Conservation (phyloP, 2,888 invertebrate species). For the Coronaproctus castanopsis region DNA sequence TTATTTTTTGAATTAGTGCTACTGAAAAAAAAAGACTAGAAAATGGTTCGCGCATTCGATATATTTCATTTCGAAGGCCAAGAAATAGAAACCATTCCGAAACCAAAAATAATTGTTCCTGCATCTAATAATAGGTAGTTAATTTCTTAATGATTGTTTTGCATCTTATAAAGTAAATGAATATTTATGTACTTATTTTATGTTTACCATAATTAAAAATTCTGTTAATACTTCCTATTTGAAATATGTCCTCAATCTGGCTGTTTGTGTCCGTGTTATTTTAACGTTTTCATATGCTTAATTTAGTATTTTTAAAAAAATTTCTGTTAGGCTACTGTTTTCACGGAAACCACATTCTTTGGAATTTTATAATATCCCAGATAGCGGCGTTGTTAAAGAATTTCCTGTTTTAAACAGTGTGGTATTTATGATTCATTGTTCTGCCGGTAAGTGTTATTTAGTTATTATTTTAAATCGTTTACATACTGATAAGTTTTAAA, state of each 20-base stretch:
- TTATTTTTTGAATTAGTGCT: too few relatives aligned
- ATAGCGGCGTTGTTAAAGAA: not conserved
- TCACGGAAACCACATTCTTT: not conserved
- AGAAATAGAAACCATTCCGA: not conserved
- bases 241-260: too few relatives aligned
- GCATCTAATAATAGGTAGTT: not conserved
- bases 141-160: too few relatives aligned
- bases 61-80: not conserved
- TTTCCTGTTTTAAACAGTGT: not conserved
- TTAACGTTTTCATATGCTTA: too few relatives aligned
- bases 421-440: not conserved
- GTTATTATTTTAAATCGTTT: too few relatives aligned
- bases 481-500: too few relatives aligned
- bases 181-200: too few relatives aligned
- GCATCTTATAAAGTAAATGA: too few relatives aligned
- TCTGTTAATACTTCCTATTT: too few relatives aligned
- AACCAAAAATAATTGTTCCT: not conserved
- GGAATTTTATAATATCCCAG: not conserved
- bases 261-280: too few relatives aligned
- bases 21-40: not conserved
- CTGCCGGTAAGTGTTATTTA: not conserved
- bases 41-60: not conserved
- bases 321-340: not conserved
- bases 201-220: too few relatives aligned
- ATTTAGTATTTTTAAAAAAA: too few relatives aligned